Percentiles rank a stretch among this genome's conserved stretches.
Evolutionary conservation across 23 tunicate species (phyloP).

Genomic region (Ascidia mentula): DNA sequence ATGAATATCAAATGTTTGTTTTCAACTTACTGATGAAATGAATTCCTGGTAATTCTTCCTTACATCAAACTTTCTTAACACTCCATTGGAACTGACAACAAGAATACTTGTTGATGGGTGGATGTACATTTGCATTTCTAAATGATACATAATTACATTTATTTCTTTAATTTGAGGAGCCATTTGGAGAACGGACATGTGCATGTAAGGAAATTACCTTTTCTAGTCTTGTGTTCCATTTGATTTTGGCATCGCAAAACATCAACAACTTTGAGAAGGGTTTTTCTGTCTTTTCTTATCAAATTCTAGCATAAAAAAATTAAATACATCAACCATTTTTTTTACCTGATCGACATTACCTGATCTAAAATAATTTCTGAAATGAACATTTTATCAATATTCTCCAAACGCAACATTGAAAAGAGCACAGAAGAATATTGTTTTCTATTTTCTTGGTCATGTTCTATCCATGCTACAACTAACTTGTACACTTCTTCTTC

Average conservation of each 20-base stretch:
- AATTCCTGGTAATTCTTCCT: not conserved
- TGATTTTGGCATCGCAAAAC: no score
- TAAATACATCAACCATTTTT: not conserved
- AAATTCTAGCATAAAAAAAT: not conserved
- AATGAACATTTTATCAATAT: not conserved
- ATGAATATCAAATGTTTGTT: no score
- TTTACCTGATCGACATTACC: not conserved
- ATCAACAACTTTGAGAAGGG: not conserved
- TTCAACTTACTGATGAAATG: not conserved
- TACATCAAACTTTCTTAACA: not conserved
- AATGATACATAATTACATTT: no score
- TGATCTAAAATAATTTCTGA: not conserved
- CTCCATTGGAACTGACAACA: not conserved
- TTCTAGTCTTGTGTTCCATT: no score
- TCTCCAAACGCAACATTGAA: conserved; percentile 1
- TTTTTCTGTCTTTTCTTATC: not conserved
- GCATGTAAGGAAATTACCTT: no score
- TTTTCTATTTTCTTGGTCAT: not conserved
- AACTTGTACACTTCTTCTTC: not conserved
- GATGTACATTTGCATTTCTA: not conserved
- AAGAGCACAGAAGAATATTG: not conserved
- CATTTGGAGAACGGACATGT: no score
- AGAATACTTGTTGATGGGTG: not conserved
- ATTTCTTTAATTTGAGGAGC: no score
- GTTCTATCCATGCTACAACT: not conserved